These are phyloP conservation scores for Camponotus floridanus DNA, from an alignment of 1,140 invertebrate species.

Conservation along the genomic window DNA sequence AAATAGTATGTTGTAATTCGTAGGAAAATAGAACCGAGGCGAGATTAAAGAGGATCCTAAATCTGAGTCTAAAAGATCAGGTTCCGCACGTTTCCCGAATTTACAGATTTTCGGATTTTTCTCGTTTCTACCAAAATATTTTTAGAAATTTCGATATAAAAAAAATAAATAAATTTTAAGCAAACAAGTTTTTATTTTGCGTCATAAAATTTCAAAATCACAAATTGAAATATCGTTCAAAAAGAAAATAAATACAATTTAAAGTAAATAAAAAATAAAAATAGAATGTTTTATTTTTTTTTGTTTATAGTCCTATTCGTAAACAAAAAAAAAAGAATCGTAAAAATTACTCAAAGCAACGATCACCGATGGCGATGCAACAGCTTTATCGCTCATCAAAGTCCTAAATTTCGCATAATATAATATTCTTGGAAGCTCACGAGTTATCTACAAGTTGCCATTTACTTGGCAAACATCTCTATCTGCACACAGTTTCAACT, in stretches of 20 bases:
- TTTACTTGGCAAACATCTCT: not conserved
- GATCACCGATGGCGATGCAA: not conserved
- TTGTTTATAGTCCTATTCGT: not conserved
- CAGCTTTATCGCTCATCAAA: not conserved
- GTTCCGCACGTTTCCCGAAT: not conserved
- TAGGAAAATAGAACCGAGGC: constrained; percentile 40
- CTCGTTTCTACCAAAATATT: not conserved
- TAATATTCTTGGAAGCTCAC: constrained; percentile 2
- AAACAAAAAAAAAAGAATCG: not conserved
- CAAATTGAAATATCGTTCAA: not conserved
- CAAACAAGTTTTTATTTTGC: not conserved
- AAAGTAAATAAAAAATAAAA: not conserved
- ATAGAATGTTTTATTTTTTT: not conserved
- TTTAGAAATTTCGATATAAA: too few species aligned
- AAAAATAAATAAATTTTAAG: not conserved
- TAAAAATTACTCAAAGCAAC: not conserved
- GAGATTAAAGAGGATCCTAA: not conserved
- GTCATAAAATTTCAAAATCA: not conserved
- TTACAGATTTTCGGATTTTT: not conserved
- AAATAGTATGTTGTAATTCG: constrained; percentile 47
- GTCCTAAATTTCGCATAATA: not conserved
- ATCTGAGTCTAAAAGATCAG: not conserved
- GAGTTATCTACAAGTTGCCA: not conserved
- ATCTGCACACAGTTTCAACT: not conserved
- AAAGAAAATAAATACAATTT: not conserved